Percentiles rank a stretch among this genome's conserved stretches.
These are phyloP conservation scores for Barnardius zonarius DNA, from an alignment of 2,113 vertebrate genomes.

Conservation along the genomic window DNA sequence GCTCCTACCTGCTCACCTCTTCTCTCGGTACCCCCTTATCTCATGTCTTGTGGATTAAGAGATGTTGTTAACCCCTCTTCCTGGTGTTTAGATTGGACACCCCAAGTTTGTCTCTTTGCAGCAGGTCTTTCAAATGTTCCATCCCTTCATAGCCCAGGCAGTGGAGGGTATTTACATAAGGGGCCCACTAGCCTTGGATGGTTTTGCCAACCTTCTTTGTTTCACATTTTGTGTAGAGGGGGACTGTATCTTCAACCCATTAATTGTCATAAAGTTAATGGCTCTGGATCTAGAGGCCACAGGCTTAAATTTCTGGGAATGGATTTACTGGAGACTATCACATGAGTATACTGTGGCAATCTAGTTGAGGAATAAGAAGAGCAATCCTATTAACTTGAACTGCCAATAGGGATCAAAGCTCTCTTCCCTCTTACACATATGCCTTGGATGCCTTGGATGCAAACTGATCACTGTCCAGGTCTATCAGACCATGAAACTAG, in stretches of 20 bases:
- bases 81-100: background rate
- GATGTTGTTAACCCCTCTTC: background rate
- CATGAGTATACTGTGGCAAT: slow-evolving; percentile 45
- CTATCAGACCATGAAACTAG: slow-evolving; percentile 53
- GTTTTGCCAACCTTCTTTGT: background rate
- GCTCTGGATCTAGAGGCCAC: background rate
- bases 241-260: background rate
- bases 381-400: slow-evolving; percentile 11
- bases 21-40: accelerated
- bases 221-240: background rate
- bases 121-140: background rate
- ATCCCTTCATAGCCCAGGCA: background rate
- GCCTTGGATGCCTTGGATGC: slow-evolving; percentile 33
- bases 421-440: background rate
- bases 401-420: background rate
- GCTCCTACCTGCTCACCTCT: background rate
- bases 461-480: slow-evolving; percentile 45
- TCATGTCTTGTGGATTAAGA: background rate
- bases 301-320: background rate
- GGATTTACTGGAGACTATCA: slow-evolving; percentile 18
- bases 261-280: background rate
- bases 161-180: background rate
- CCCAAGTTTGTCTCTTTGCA: background rate
- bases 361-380: background rate
- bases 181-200: background rate